Evolutionary conservation across 2,113 vertebrate species (phyloP), one percentile per base, ranked within the genome.

Genomic region (Otus sunia): DNA sequence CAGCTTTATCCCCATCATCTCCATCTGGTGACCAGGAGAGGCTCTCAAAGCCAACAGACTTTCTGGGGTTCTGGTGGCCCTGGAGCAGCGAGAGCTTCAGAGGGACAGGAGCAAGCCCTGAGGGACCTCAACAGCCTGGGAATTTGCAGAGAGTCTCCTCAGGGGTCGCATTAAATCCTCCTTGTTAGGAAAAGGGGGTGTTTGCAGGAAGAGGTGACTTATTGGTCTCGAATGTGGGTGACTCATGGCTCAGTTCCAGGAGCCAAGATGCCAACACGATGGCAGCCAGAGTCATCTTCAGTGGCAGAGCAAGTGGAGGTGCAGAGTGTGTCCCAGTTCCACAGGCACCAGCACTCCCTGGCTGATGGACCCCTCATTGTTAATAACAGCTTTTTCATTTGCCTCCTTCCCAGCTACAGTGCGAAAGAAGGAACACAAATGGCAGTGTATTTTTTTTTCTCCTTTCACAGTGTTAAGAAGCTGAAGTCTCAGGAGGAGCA

Each of bases 301-400:
- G 82, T 25, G 82, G 68, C 68, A 52, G 5, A 58, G 49, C n/a
- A 5, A 36, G 53, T 2, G 26, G 47, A 6, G n/a, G 52, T 47
- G 79, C 45, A 19, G 45, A 47, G 30, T 5, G 0, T 10, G 15
- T 3, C 77, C 72, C 10, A 2, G 36, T 78, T 53, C 17, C 1
- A 67, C 37, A 19, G 59, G 32, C 39, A 36, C 47, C 30, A 1
- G 17, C 4, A 3, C 15, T 37, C 23, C 37, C 47, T 4, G 1
- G 34, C 30, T 2, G 1, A 21, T 2, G 26, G 11, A 10, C 9
- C 18, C 39, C 32, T 34, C 7, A 1, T 36, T 11, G 2, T 27
- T 19, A 10, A 37, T 1, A 41, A 13, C 55, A 49, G 66, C 62
- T 83, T 66, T 41, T 59, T 63, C 77, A 4, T 56, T 16, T n/a